Percentiles rank a stretch among this genome's conserved stretches.
Conservation (phyloP, 2,113 vertebrate species). For the Machaerirhynchus nigripectus region DNA sequence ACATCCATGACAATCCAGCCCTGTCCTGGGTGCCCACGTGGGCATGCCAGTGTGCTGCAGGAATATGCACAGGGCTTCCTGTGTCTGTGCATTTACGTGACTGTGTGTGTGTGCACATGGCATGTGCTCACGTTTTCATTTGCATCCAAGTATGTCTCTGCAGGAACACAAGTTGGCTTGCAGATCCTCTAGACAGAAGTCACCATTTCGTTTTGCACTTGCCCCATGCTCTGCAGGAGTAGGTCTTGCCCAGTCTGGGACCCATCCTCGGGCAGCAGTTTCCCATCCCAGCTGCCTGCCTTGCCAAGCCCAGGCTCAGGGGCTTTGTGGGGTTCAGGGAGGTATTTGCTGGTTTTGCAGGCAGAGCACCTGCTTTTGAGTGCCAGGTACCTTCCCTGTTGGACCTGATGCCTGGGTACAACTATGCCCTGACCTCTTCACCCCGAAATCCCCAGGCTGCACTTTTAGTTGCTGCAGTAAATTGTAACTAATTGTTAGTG, state of each 20-base stretch:
- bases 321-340: neutral
- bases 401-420: neutral
- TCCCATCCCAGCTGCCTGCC: neutral
- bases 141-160: neutral
- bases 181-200: neutral
- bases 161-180: neutral
- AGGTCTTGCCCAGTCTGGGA: neutral
- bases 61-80: neutral
- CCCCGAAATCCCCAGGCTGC: conserved; percentile 63
- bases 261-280: neutral
- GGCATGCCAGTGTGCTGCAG: neutral
- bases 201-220: neutral
- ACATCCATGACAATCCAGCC: neutral
- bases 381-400: neutral
- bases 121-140: rapidly evolving
- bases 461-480: conserved; percentile 30
- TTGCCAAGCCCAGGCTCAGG: neutral
- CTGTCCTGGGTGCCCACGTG: neutral
- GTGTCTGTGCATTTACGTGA: neutral
- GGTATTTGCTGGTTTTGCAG: neutral
- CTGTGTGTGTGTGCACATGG: neutral
- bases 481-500: conserved; percentile 54
- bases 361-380: neutral
- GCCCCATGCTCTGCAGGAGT: neutral
- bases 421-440: conserved; percentile 75